These are phyloP conservation scores for Edolisoma coerulescens DNA, from an alignment of 2,113 vertebrate genomes.

Conservation along the genomic window DNA sequence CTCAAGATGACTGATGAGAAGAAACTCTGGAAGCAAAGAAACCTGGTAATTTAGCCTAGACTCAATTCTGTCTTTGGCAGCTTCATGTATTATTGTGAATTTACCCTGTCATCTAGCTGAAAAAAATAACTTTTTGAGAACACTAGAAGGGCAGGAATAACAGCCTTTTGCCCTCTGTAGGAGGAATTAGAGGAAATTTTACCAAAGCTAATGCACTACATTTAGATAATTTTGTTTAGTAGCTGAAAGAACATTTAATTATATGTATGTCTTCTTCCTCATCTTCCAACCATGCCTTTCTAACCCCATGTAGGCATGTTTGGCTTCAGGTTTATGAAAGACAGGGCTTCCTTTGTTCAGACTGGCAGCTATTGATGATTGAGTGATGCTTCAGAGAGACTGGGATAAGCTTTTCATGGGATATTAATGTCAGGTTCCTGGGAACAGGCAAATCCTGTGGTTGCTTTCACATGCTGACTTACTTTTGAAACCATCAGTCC, in stretches of 20 bases:
- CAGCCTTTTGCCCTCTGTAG: neutral
- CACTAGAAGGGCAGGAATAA: neutral
- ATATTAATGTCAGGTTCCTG: neutral
- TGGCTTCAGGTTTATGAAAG: neutral
- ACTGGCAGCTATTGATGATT: neutral
- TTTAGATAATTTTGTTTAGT: neutral
- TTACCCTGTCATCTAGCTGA: slow-evolving; percentile 40
- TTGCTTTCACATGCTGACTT: neutral
- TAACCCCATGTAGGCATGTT: neutral
- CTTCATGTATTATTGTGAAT: slow-evolving; percentile 24
- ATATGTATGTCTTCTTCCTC: neutral
- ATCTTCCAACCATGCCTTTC: neutral
- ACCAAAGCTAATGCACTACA: neutral
- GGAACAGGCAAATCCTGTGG: neutral
- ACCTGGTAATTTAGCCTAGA: slow-evolving; percentile 32
- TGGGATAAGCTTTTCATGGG: neutral
- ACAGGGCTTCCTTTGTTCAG: neutral
- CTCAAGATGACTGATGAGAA: slow-evolving; percentile 12
- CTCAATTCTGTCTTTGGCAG: slow-evolving; percentile 16
- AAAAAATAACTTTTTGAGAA: slow-evolving; percentile 14
- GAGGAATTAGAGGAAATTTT: neutral
- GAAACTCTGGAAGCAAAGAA: neutral
- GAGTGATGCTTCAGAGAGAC: neutral
- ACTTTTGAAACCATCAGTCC: slow-evolving; percentile 84
- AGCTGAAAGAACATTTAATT: neutral